Conservation (phyloP, 2,888 invertebrate genomes). For the Mylabris sibirica region DNA sequence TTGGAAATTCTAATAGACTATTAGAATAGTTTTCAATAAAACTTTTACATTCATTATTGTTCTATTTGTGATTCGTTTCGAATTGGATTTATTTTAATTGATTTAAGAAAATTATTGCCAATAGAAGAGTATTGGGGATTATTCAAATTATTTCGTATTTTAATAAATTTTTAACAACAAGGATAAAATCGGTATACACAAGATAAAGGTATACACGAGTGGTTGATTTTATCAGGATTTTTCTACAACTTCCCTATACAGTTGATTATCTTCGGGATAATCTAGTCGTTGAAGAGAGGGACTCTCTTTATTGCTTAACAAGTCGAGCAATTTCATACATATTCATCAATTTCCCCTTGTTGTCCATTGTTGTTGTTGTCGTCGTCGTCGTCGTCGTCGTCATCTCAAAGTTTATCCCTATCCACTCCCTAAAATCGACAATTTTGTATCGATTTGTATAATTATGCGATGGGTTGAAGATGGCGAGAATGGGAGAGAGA, state of each 20-base stretch:
- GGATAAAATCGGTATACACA: too few species aligned
- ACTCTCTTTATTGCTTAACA: slow-evolving; percentile 4
- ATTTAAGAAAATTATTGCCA: background rate
- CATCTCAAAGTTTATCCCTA: background rate
- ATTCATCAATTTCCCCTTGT: slow-evolving; percentile 1
- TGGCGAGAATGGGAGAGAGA: background rate
- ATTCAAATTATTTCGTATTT: slow-evolving; percentile 45
- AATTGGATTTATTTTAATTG: too few species aligned
- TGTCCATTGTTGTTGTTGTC: background rate
- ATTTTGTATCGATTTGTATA: slow-evolving; percentile 4
- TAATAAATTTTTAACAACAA: too few species aligned
- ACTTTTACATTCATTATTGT: too few species aligned
- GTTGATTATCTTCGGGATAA: background rate
- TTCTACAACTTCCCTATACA: slow-evolving; percentile 21
- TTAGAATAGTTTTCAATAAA: too few species aligned
- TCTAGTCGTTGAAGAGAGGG: background rate
- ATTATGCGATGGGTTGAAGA: background rate
- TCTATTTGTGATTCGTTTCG: too few species aligned
- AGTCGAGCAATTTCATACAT: slow-evolving; percentile 10
- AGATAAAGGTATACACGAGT: too few species aligned
- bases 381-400: background rate
- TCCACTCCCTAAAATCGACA: background rate
- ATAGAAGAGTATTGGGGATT: slow-evolving; percentile 43
- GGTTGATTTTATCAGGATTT: slow-evolving; percentile 3
- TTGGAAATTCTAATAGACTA: too few species aligned